phyloP scores from a whole-genome alignment of 2,113 vertebrate species.

The Cyanoramphus novaezelandiae region DNA sequence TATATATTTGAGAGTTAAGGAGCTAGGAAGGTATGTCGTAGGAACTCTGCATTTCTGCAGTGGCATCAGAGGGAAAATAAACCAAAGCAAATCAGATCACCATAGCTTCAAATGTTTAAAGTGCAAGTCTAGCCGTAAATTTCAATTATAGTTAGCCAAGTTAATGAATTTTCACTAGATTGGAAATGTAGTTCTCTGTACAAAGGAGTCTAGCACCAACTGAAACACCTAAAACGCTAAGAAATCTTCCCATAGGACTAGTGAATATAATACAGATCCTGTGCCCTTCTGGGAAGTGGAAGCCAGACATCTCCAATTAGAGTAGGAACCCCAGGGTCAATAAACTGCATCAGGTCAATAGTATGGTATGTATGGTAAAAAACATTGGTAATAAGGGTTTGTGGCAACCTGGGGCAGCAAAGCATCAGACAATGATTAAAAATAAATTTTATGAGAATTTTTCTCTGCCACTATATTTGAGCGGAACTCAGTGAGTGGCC shows the following conservation, averaged over 20 bases:
- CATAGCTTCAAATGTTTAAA: not conserved
- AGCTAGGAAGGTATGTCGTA: not conserved
- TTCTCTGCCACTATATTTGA: not conserved
- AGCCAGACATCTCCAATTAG: accelerated
- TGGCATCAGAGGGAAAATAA: not conserved
- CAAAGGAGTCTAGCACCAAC: not conserved
- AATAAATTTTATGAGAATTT: not conserved
- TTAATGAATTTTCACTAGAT: not conserved
- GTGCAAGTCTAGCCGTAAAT: not conserved
- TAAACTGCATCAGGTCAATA: not conserved
- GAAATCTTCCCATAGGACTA: not conserved
- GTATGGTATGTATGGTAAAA: not conserved
- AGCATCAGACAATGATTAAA: not conserved
- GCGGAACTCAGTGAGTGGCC: not conserved
- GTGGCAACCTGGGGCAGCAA: not conserved
- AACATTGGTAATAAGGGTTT: not conserved
- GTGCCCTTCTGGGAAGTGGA: not conserved
- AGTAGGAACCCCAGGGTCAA: not conserved
- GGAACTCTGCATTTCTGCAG: not conserved
- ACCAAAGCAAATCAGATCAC: not conserved
- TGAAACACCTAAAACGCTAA: not conserved
- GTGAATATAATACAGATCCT: not conserved
- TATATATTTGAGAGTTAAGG: not conserved
- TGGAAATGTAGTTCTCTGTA: not conserved
- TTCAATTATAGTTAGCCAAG: not conserved